These are phyloP conservation scores for Tiliacea citrago DNA, from an alignment of 2,888 invertebrate species.

Conservation along the genomic window DNA sequence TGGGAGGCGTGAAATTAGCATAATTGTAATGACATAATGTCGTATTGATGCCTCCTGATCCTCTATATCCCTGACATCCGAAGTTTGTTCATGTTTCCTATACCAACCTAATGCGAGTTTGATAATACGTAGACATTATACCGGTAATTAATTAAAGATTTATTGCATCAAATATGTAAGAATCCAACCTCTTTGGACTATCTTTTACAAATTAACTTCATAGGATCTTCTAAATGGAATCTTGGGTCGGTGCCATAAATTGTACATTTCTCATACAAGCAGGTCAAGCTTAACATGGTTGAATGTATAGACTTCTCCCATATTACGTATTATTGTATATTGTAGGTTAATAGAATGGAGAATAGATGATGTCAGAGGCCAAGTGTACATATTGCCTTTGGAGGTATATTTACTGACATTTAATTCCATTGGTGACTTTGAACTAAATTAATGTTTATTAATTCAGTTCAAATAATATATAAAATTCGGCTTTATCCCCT, in stretches of 20 bases:
- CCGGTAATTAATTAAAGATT: constrained; percentile 29
- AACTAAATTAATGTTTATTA: constrained; percentile 12
- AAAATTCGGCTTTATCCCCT: not conserved
- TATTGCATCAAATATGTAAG: not conserved
- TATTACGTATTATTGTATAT: constrained; percentile 43
- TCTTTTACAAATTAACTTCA: constrained; percentile 12
- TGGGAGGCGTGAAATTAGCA: constrained; percentile 24
- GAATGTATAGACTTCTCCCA: constrained; percentile 38
- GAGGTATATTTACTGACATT: constrained; percentile 29
- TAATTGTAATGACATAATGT: constrained; percentile 36
- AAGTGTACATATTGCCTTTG: constrained; percentile 35
- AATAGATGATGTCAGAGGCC: constrained; percentile 54
- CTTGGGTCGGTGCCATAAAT: constrained; percentile 41
- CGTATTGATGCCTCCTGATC: constrained; percentile 15
- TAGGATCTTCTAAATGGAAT: constrained; percentile 15
- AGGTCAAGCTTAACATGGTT: constrained; percentile 48
- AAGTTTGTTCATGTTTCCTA: constrained; percentile 19
- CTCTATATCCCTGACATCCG: not conserved
- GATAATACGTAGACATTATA: constrained; percentile 7
- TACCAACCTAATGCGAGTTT: constrained; percentile 28
- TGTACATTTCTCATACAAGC: constrained; percentile 33
- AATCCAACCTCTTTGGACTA: not conserved
- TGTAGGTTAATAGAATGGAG: constrained; percentile 56
- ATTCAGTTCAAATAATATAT: not conserved
- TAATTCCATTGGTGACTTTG: constrained; percentile 13